Percentiles rank a stretch among this genome's conserved stretches.
Evolutionary conservation across 2,888 invertebrate genomes (phyloP).

Genomic region (Drosophila flavopinicola): DNA sequence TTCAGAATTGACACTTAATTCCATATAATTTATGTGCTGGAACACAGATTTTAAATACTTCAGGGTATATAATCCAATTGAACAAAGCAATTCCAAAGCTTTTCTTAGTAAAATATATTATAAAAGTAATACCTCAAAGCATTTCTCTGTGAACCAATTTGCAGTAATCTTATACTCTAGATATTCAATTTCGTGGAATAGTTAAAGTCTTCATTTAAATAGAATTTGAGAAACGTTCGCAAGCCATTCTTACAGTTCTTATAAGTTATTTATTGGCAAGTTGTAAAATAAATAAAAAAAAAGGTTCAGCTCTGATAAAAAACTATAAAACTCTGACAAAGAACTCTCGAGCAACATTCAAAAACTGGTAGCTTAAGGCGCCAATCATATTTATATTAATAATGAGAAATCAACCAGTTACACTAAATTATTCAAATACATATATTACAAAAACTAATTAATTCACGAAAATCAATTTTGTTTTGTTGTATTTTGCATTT

Average conservation of each 20-base stretch:
- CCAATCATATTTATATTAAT: too few relatives aligned
- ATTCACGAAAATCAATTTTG: slow-evolving; percentile 30
- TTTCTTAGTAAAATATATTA: too few relatives aligned
- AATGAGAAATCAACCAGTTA: background rate
- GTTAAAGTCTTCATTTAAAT: background rate
- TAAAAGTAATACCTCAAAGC: background rate
- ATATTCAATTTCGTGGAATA: background rate
- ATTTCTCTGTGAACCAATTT: background rate
- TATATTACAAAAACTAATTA: background rate
- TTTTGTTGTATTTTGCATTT: slow-evolving; percentile 57
- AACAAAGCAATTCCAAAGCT: too few relatives aligned
- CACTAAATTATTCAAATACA: background rate
- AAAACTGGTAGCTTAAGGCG: too few relatives aligned
- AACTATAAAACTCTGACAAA: too few relatives aligned
- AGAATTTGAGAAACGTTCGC: too few relatives aligned
- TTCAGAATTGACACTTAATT: background rate
- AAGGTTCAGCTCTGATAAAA: background rate
- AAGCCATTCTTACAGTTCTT: too few relatives aligned
- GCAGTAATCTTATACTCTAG: background rate
- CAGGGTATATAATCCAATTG: too few relatives aligned
- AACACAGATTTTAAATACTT: too few relatives aligned
- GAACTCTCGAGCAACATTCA: too few relatives aligned
- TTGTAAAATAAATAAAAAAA: too few relatives aligned
- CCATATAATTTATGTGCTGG: background rate
- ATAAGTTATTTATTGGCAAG: too few relatives aligned